These are phyloP conservation scores for Phyllotreta striolata DNA, from an alignment of 2,888 invertebrate species.

Conservation along the genomic window DNA sequence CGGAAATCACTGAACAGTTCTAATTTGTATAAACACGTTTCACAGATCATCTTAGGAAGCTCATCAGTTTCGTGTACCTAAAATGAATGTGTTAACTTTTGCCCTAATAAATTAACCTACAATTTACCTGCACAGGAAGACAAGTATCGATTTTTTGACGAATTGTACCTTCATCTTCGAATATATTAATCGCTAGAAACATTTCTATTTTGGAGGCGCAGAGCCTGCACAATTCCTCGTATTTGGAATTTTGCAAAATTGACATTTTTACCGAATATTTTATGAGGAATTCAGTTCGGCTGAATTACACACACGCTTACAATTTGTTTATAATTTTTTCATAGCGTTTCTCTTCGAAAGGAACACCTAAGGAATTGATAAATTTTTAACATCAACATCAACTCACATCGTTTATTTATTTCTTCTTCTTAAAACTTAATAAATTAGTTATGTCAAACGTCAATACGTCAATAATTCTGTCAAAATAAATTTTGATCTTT, in stretches of 20 bases:
- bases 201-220: constrained; percentile 59
- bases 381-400: constrained; percentile 10
- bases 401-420: constrained; percentile 8
- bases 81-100: constrained; percentile 26
- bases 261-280: constrained; percentile 20
- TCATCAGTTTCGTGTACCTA: constrained; percentile 66
- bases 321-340: constrained; percentile 1
- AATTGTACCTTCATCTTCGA: constrained; percentile 61
- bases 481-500: neutral
- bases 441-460: too few relatives aligned
- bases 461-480: too few relatives aligned
- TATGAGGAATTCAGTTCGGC: neutral
- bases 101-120: neutral
- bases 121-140: constrained; percentile 64
- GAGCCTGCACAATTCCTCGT: constrained; percentile 58
- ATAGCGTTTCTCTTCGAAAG: neutral
- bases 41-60: constrained; percentile 68
- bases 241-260: constrained; percentile 44
- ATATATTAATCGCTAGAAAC: constrained; percentile 58
- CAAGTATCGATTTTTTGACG: constrained; percentile 67
- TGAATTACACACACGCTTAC: neutral
- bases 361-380: constrained; percentile 1
- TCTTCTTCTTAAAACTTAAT: constrained; percentile 3
- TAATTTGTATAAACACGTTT: constrained; percentile 66
- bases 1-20: constrained; percentile 67